These are phyloP conservation scores for Halichondria panicea DNA, from an alignment of 37 sponge, comb jelly and placozoan species.

Conservation along the genomic window DNA sequence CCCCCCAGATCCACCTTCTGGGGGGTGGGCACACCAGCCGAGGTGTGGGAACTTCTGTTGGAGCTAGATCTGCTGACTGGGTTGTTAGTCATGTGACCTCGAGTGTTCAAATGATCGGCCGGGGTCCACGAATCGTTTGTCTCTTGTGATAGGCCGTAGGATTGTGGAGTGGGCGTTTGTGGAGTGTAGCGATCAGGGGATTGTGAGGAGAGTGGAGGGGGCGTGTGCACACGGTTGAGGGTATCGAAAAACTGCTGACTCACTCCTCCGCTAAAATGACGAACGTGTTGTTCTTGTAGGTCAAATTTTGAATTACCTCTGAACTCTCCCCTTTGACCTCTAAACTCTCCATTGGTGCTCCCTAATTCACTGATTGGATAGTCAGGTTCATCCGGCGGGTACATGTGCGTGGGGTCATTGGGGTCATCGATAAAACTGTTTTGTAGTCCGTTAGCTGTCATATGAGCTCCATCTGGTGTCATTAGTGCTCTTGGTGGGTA, in stretches of 20 bases:
- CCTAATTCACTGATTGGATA: too few species aligned
- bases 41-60: background rate
- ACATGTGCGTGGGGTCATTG: background rate
- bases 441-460: too few species aligned
- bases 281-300: background rate
- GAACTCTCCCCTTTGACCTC: too few species aligned
- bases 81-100: constrained; percentile 29
- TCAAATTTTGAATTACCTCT: background rate
- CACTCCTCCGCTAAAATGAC: background rate
- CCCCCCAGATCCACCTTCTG: background rate
- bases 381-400: background rate
- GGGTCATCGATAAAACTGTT: too few species aligned
- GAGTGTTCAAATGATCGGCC: background rate
- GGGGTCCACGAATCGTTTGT: constrained; percentile 3
- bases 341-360: too few species aligned
- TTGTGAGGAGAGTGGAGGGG: background rate
- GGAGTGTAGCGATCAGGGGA: background rate
- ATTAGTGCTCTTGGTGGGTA: background rate
- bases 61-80: constrained; percentile 4
- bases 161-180: background rate
- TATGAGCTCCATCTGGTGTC: too few species aligned
- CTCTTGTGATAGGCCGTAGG: background rate
- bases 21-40: background rate
- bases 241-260: constrained; percentile 20
- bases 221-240: constrained; percentile 18